Base-by-base conservation (phyloP, 2,797 vertebrate species). In the Gila robusta region DNA sequence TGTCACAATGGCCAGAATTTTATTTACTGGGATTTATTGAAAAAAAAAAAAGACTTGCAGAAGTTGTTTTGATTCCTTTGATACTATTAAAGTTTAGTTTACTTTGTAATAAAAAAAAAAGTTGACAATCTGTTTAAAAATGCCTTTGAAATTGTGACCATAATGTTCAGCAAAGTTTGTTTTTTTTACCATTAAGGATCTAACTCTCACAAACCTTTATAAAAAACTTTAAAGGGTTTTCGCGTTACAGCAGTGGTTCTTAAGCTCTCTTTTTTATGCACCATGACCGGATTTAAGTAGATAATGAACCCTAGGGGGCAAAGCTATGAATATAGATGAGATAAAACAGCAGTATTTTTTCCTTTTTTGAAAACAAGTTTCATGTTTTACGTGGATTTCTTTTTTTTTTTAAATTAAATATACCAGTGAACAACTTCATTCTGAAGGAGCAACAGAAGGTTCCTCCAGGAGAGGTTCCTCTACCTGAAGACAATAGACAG, bases 401-500 rank as follows among this genome's bases (percentile, higher is more conserved):
- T 32, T 32, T 32, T 32, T 32, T 26, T 66, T 66, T 32, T 32
- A n/a, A n/a, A n/a, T n/a, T n/a, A n/a, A n/a, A n/a, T n/a, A 66
- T 32, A 32, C 6, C 14, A 17, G 62, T 41, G 23, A 41, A 9
- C n/a, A 23, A n/a, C 54, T 62, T 72, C 6, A 16, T 52, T 49
- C 23, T 39, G 19, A 37, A 12, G 59, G 64, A 56, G 35, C 70
- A 81, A 92, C 86, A 76, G 70, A 69, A 59, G 54, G 32, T 32
- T 32, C 32, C 32, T 32, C 32, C 32, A 32, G 32, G 32, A 32
- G 32, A 32, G 32, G 32, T 32, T 32, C 71, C 47, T 79, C 70
- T 83, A 81, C 39, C 54, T 84, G 64, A 47, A 77, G 73, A 78
- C 41, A 79, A 83, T 62, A 85, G 79, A 87, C 82, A 85, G 82